Conservation (phyloP, 2,888 invertebrate genomes). For the Cryptocephalus moraei region DNA sequence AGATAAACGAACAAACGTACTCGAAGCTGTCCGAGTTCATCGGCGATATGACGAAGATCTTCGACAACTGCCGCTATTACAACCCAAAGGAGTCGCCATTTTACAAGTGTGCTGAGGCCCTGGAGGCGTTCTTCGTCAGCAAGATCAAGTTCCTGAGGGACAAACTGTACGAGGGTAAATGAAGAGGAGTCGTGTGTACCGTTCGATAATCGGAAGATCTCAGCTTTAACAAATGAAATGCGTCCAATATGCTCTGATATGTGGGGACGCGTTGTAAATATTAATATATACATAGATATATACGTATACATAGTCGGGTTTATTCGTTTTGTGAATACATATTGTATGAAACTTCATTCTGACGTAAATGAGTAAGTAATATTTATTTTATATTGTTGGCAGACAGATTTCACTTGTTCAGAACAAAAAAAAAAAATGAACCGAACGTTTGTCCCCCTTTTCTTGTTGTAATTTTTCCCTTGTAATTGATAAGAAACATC, state of each 20-base stretch:
- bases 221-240: conserved; percentile 16
- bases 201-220: conserved; percentile 18
- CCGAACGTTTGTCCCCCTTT: no score
- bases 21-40: conserved; percentile 88
- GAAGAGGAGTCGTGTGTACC: background rate
- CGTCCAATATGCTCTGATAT: background rate
- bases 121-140: conserved; percentile 92
- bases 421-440: no score
- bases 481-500: conserved; percentile 14
- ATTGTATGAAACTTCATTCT: background rate
- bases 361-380: no score
- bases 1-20: conserved; percentile 75
- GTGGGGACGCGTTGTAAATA: background rate
- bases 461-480: no score
- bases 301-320: background rate
- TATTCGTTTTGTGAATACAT: background rate
- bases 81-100: conserved; percentile 93
- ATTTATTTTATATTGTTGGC: background rate
- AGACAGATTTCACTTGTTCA: background rate
- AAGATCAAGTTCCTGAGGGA: conserved; percentile 83
- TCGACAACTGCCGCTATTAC: conserved; percentile 97
- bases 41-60: conserved; percentile 96
- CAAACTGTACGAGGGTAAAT: conserved; percentile 57
- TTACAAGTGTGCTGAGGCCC: conserved; percentile 89
- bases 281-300: background rate